phyloP scores from a whole-genome alignment of 1,140 invertebrate species.

The Leptopilina clavipes region DNA sequence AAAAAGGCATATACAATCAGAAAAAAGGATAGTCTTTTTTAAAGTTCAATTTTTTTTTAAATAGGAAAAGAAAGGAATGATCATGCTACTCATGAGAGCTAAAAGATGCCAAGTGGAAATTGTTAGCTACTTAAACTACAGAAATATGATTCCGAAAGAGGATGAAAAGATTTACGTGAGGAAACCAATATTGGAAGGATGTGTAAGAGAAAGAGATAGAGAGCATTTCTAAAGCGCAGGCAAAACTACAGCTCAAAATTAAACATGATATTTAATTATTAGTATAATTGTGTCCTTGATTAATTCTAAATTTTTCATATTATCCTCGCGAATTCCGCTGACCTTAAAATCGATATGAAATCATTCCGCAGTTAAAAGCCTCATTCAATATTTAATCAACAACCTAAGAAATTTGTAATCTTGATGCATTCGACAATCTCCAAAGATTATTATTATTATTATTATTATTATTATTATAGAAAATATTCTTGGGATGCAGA shows the following conservation, averaged over 20 bases:
- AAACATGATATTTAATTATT: slow-evolving; percentile 53
- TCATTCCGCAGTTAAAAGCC: neutral
- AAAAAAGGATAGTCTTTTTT: neutral
- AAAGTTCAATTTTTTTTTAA: neutral
- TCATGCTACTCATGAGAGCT: slow-evolving; percentile 58
- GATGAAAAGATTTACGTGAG: slow-evolving; percentile 39
- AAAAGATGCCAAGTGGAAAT: slow-evolving; percentile 38
- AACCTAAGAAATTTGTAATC: slow-evolving; percentile 1
- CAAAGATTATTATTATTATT: too few species aligned
- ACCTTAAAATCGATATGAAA: neutral
- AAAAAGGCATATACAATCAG: neutral
- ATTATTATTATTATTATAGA: neutral
- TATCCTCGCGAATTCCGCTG: neutral
- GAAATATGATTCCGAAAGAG: slow-evolving; percentile 41
- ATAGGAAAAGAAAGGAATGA: slow-evolving; percentile 54
- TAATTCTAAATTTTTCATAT: slow-evolving; percentile 43
- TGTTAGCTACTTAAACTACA: slow-evolving; percentile 39
- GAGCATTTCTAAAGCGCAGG: slow-evolving; percentile 66
- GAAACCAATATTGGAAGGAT: slow-evolving; percentile 40
- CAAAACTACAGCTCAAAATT: slow-evolving; percentile 55
- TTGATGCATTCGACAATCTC: neutral
- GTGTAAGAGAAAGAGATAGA: neutral
- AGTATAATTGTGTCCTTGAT: slow-evolving; percentile 73
- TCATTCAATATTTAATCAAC: neutral
- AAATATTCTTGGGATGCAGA: neutral